phyloP scores from a whole-genome alignment of 1,140 invertebrate genomes.

The Saccostrea cuccullata region DNA sequence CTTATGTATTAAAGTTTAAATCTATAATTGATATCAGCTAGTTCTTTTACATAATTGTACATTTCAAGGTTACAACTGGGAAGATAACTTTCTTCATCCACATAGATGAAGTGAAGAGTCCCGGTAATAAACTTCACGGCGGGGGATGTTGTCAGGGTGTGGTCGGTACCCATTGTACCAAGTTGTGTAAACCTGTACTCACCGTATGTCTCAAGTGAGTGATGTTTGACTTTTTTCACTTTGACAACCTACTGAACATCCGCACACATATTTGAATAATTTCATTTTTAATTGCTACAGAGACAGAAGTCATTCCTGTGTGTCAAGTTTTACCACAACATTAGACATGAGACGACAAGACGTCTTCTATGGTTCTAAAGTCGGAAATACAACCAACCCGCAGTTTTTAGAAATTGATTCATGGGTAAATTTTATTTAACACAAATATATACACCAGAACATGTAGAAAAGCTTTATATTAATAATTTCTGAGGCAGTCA shows the following conservation, averaged over 20 bases:
- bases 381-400: conserved; percentile 16
- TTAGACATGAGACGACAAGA: background rate
- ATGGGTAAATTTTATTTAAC: background rate
- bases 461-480: background rate
- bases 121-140: background rate
- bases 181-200: background rate
- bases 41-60: background rate
- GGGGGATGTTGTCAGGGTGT: background rate
- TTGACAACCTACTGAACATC: too few species aligned
- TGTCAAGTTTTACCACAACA: background rate
- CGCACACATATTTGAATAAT: background rate
- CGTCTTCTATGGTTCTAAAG: background rate
- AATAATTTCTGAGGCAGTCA: background rate
- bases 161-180: background rate
- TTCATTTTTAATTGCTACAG: background rate
- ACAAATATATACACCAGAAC: background rate
- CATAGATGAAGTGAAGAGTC: background rate
- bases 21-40: background rate
- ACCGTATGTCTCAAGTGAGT: background rate
- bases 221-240: background rate
- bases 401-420: background rate
- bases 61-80: background rate
- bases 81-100: conserved; percentile 13
- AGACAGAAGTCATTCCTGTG: background rate
- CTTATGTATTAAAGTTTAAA: too few species aligned